Percentiles rank a stretch among this genome's conserved stretches.
Evolutionary conservation across 2,797 vertebrate genomes (phyloP).

Genomic region (Scolopax bukidnonensis): DNA sequence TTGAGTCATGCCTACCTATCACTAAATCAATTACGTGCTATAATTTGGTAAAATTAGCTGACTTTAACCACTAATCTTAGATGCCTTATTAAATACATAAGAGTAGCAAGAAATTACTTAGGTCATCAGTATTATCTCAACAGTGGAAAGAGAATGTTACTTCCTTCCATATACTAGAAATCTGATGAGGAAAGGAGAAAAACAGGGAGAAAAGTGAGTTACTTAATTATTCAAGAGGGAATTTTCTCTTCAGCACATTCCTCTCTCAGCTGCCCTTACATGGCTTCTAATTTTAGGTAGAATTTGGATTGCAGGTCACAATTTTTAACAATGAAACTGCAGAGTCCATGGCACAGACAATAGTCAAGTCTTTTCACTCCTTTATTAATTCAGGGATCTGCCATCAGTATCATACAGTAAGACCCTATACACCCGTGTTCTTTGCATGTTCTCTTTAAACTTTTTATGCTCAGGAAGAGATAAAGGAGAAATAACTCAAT

Average conservation of each 20-base stretch:
- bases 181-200: slow-evolving; percentile 26
- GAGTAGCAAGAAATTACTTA: slow-evolving; percentile 11
- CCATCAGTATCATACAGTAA: neutral
- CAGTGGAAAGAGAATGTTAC: neutral
- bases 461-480: neutral
- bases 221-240: slow-evolving; percentile 45
- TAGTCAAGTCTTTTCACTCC: neutral
- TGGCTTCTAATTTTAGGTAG: slow-evolving; percentile 13
- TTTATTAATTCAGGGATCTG: neutral
- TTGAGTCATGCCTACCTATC: neutral
- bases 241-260: slow-evolving; percentile 36
- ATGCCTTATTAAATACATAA: slow-evolving; percentile 10
- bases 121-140: slow-evolving; percentile 31
- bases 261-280: neutral
- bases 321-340: neutral
- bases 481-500: neutral
- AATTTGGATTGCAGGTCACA: neutral
- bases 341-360: neutral
- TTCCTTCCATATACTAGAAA: neutral
- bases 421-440: neutral
- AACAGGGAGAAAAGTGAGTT: neutral
- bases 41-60: slow-evolving; percentile 43
- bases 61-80: slow-evolving; percentile 5
- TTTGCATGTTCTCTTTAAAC: neutral
- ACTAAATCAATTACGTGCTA: neutral